Base-by-base conservation (phyloP, 1,140 invertebrate genomes). In the Trachymyrmex septentrionalis region DNA sequence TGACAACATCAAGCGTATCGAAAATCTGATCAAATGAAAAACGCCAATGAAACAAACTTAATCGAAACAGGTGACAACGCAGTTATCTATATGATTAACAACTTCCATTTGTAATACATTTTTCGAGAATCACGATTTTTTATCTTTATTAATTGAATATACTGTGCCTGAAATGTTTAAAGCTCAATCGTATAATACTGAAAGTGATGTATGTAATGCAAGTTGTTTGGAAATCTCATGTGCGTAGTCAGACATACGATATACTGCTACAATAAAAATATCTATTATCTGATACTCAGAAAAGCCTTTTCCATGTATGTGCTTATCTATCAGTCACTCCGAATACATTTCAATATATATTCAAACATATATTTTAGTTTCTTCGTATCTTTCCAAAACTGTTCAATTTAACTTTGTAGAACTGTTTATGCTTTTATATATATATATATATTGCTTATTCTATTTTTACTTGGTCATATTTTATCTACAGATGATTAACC, bases 1-100 rank as follows among this genome's bases (percentile, higher is more conserved):
- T 16, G 67, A 64, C 53, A 67, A 63, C 38, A 50, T 61, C 21
- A 24, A 50, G 63, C 19, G 59, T 61, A 73, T 84, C 55, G 55
- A 61, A 73, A 84, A 30, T 61, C 19, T 30, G 19, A 73, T 84
- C 19, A 34, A 82, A 72, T 82, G 34, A 34, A 61, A 84, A 84
- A 84, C 30, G 53, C 16, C 53, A 59, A 34, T 61, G 38, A 61
- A 73, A 61, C 34, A 61, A 61, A 84, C 50, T 48, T 38, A 73
- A 84, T 73, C 34, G 78, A 72, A 72, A 48, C 30, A 73, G 19
- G n/a, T 57, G 38, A 84, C 76, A 71, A 57, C 50, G 24, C n/a
- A n/a, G 34, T 48, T 61, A 19, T 27, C 24, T 73, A 50, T 24
- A 63, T 63, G 19, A 61, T 50, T 61, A 61, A 84, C 24, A 24